Evolutionary conservation across 2,888 invertebrate genomes (phyloP), one percentile per base, ranked within the genome.

Genomic region (Trichopoda pennipes): DNA sequence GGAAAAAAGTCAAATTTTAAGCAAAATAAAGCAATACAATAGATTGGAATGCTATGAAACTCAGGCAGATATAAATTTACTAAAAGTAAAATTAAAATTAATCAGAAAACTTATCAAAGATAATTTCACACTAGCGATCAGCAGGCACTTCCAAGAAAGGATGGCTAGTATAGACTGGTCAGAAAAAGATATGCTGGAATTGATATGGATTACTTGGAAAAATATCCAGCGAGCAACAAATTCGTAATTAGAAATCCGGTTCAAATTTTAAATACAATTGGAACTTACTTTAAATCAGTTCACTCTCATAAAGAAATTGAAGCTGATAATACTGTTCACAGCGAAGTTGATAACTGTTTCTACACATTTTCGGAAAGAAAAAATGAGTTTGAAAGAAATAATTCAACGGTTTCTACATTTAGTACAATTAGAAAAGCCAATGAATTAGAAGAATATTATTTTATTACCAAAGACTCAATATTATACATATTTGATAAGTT

Each of bases 1-100:
- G 4, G 32, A 56, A 35, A 56, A 56, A 56, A 56, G 56, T n/a
- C 28, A 35, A 42, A 60, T 60, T 42, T 14, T 60, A 19, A 60
- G 21, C 42, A 42, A 38, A 12, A 38, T 60, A 38, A 60, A 60
- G 19, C 38, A 60, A 42, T 14, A 60, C 42, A 60, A 60, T 14
- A 60, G 60, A 42, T 60, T 60, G 14, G 60, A 60, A 58, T 9
- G 28, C 17, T 58, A 17, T 58, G 28, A 17, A 17, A 38, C 58
- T 28, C 58, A 32, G 35, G 23, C 58, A 12, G 58, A 58, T 2
- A 6, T 32, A 35, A 58, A 58, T 38, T 58, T 58, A 35, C 35
- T 58, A 10, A 58, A 58, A 28, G 9, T 4, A 16, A 10, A 55
- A 55, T 16, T 55, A 55, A 55, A 55, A 28, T 28, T 55, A 16